A percentile compares a stretch with the other conserved stretches of the same genome.
Conservation (phyloP, 2,888 invertebrate species). For the Perithous albicinctus region DNA sequence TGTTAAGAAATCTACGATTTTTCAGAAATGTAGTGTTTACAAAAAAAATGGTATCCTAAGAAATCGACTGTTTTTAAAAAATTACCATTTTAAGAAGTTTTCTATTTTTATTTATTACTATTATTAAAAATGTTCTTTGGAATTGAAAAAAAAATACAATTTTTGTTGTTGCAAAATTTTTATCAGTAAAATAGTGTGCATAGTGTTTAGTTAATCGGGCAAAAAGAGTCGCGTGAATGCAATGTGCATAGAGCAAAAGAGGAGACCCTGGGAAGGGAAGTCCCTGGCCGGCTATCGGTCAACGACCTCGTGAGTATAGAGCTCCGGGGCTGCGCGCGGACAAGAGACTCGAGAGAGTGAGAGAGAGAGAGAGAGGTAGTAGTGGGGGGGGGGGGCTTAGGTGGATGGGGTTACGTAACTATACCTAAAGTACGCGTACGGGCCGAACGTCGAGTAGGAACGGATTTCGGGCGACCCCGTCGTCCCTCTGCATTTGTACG, state of each 20-base stretch:
- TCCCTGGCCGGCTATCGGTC: conserved; percentile 80
- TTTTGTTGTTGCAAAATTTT: neutral
- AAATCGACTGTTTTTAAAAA: too few species aligned
- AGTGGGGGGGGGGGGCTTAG: conserved; percentile 32
- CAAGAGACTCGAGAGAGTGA: conserved; percentile 26
- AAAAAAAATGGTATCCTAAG: too few species aligned
- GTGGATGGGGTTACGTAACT: conserved; percentile 66
- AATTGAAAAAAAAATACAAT: neutral
- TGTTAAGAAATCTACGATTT: too few species aligned
- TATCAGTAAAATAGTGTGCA: neutral
- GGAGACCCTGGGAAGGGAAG: conserved; percentile 77
- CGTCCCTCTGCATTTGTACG: conserved; percentile 22
- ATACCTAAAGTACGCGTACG: conserved; percentile 59
- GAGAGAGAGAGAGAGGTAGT: conserved; percentile 40
- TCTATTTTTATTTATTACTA: neutral
- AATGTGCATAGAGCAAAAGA: conserved; percentile 56
- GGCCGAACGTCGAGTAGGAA: conserved; percentile 50
- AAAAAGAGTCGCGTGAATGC: conserved; percentile 53
- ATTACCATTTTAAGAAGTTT: too few species aligned
- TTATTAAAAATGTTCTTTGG: neutral
- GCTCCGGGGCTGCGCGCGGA: conserved; percentile 60
- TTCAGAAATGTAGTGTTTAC: too few species aligned
- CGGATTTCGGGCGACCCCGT: conserved; percentile 58
- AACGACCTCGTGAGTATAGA: conserved; percentile 78
- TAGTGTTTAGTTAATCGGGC: conserved; percentile 38